Evolutionary conservation across 1,140 invertebrate species (phyloP), one percentile per base, ranked within the genome.

Genomic region (Drosophila bocki): DNA sequence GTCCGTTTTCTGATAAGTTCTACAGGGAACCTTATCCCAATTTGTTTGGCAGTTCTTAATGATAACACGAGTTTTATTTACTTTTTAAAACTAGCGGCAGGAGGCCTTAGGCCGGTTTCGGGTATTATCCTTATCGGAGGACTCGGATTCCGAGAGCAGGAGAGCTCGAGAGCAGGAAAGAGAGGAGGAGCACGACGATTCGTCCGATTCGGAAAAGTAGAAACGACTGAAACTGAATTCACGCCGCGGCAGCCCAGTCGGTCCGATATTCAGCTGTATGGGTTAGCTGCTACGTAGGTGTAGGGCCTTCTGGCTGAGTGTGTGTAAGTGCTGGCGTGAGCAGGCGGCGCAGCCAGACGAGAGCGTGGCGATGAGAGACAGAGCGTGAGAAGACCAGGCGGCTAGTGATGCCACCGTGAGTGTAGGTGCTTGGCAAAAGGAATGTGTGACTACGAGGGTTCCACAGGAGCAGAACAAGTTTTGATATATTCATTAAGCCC

Each of bases 311-410:
- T 15, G 58, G 4, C 3, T 13, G 6, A 17, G 59, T 54, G 32
- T 62, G 47, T 67, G 61, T 67, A n/a, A 33, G 60, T 15, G 58
- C 45, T 53, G 19, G 32, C 33, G 6, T 62, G 62, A 68, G 62
- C 65, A 61, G 13, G 37, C 60, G 41, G 71, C 45, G 70, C 80
- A 78, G 78, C 54, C 70, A 78, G 60, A 37, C 54, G 57, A 82
- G 59, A 48, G 63, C 62, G 45, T 3, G 9, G 53, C 3, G 59
- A 53, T 12, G 69, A 78, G 63, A 65, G 56, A 9, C 32, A 48
- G 48, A 65, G 50, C 32, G 50, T 19, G 50, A 33, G 50, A 67
- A 70, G 72, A 76, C 26, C 53, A 15, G 26, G 42, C 37, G 54
- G 33, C 65, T 64, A 60, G 68, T 42, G 80, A 64, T 82, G 80